Evolutionary conservation across 2,113 vertebrate species (phyloP), one percentile per base, ranked within the genome.

Genomic region (Nothocercus julius): DNA sequence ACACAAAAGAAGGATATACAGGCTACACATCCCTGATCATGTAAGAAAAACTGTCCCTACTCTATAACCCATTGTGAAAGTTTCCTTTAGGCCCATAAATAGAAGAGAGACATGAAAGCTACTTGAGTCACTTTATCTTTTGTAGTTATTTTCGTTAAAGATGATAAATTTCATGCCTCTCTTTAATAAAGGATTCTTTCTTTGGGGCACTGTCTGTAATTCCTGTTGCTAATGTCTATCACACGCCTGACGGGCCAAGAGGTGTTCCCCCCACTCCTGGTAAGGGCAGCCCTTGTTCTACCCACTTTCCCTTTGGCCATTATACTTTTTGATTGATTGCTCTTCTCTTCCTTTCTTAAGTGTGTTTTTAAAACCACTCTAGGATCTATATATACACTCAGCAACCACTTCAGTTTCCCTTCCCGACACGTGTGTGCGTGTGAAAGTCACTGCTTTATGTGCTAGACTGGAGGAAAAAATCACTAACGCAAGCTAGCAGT

Each of bases 281-380:
- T 80, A 86, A 90, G 28, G 56, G 51, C n/a, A 64, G 18, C 25
- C 15, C 51, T 92, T 96, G 64, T 92, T 93, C 66, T 90, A 36
- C 7, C 25, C 24, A 47, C 32, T 45, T 78, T 83, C 83, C 79
- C 86, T 84, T 66, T 87, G 77, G 80, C 69, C 32, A 81, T 38
- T 87, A 58, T 47, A 49, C 30, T 85, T 84, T 81, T 81, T 81
- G 42, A 80, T 28, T 66, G 75, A 80, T 30, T 58, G 4, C 4
- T 42, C 36, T 91, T 82, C 69, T 47, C 19, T 82, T 67, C 19
- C 6, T 59, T 45, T 58, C 21, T 85, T 69, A 67, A 68, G 45
- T 7, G 17, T 51, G 15, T 36, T 82, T 81, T 82, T 7, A 42
- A 86, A 81, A 34, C 51, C 27, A 54, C 24, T 61, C 9, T 64